Evolutionary conservation across 2,797 vertebrate genomes (phyloP), one percentile per base, ranked within the genome.

Genomic region (Sebastes iracundus): DNA sequence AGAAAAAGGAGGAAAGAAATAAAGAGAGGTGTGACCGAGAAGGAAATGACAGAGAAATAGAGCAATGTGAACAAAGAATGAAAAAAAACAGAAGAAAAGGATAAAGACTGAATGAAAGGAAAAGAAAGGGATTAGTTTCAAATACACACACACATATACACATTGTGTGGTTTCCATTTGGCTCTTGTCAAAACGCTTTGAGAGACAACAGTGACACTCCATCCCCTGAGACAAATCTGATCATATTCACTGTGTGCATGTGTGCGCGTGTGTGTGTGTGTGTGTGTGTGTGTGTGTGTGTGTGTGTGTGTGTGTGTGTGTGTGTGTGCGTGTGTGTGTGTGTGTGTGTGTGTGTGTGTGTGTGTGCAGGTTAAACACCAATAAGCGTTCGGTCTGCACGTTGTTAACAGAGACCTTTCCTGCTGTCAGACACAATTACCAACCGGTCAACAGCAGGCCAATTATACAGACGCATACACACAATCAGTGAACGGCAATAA

Each of bases 381-480:
- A 82, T 89, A 85, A 90, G 84, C 23, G 30, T 73, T 79, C 38
- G 6, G 66, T 75, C 68, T 67, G 55, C 75, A 80, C 58, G 13
- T 79, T 86, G 74, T 72, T 79, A 83, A 83, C 58, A 1, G 81
- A 83, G 85, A 89, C 87, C 88, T 87, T 91, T 90, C 28, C 77
- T 72, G 83, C 83, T 91, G 90, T 89, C 87, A 89, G 58, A 92
- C 75, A 77, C 85, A 87, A 88, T 90, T 90, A 90, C 79, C 79
- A 63, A 74, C 20, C 60, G 59, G 80, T 85, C 87, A 89, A 85
- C 83, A 83, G 83, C 46, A 59, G 67, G 79, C 76, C 82, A 89
- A 89, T 90, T 87, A 88, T 27, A 79, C 74, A 74, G 7, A 72
- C 14, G 3, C 62, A 65, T 61, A 38, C 30, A 74, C 14, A 83